phyloP scores from a whole-genome alignment of 2,797 vertebrate species.

The Scleropages formosus region DNA sequence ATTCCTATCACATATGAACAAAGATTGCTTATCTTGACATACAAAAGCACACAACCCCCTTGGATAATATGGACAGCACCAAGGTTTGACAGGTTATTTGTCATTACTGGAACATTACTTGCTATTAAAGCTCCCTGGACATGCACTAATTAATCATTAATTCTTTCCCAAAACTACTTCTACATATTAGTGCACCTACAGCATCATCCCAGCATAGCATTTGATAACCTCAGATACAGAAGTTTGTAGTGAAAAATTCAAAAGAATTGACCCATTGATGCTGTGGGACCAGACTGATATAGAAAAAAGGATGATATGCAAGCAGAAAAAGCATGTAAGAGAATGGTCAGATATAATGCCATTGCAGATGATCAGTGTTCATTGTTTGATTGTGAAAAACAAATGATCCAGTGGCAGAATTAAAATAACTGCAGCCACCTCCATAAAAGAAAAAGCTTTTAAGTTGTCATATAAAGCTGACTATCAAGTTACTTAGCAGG shows the following conservation, averaged over 20 bases:
- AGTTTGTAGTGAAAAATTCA: background rate
- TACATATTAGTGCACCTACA: conserved; percentile 1
- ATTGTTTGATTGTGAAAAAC: conserved; percentile 15
- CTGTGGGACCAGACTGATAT: background rate
- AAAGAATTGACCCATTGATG: background rate
- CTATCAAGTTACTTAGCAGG: conserved; percentile 70
- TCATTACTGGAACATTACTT: conserved; percentile 1
- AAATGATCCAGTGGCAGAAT: conserved; percentile 32
- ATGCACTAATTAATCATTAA: conserved; percentile 25
- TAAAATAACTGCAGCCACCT: conserved; percentile 39
- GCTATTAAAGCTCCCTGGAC: conserved; percentile 10
- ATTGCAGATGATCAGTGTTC: conserved; percentile 12
- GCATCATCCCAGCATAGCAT: conserved; percentile 17
- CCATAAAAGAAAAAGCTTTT: conserved; percentile 67
- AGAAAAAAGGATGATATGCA: background rate
- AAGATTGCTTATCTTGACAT: background rate
- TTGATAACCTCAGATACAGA: conserved; percentile 2
- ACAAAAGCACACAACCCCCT: too few relatives aligned
- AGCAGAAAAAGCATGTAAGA: background rate
- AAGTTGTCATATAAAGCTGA: conserved; percentile 69
- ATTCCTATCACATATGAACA: background rate
- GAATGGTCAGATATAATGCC: conserved; percentile 6
- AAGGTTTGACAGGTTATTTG: background rate
- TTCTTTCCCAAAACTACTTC: conserved; percentile 22
- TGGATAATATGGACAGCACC: too few relatives aligned